phyloP scores from a whole-genome alignment of 1,140 invertebrate genomes.

The Artemia franciscana region DNA sequence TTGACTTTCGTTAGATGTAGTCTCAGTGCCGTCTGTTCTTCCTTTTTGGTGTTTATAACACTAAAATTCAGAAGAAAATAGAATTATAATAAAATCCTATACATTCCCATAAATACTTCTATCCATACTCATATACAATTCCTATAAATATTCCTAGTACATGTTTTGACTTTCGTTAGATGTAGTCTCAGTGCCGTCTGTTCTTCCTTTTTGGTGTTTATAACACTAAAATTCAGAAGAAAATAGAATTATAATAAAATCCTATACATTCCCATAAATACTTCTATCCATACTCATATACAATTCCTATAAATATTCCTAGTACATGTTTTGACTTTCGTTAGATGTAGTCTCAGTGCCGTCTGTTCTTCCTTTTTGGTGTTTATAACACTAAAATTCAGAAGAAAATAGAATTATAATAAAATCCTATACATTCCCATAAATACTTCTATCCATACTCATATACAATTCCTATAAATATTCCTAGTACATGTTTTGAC shows the following conservation, averaged over 20 bases:
- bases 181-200: conserved; percentile 73
- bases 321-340: conserved; percentile 78
- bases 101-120: not conserved
- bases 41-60: conserved; percentile 52
- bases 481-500: conserved; percentile 91
- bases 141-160: conserved; percentile 75
- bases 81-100: not conserved
- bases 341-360: conserved; percentile 70
- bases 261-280: not conserved
- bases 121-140: not conserved
- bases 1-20: conserved; percentile 59
- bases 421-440: not conserved
- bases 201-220: conserved; percentile 48
- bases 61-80: conserved; percentile 18
- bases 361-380: conserved; percentile 52
- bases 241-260: not conserved
- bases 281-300: not conserved
- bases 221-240: conserved; percentile 28
- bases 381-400: conserved; percentile 36
- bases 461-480: too few relatives aligned
- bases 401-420: conserved; percentile 4
- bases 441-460: not conserved
- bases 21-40: conserved; percentile 70
- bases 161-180: conserved; percentile 72
- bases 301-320: conserved; percentile 72